Percentiles rank a stretch among this genome's conserved stretches.
phyloP scores from a whole-genome alignment of 2,797 vertebrate genomes.

The Tenualosa thibaudeaui region DNA sequence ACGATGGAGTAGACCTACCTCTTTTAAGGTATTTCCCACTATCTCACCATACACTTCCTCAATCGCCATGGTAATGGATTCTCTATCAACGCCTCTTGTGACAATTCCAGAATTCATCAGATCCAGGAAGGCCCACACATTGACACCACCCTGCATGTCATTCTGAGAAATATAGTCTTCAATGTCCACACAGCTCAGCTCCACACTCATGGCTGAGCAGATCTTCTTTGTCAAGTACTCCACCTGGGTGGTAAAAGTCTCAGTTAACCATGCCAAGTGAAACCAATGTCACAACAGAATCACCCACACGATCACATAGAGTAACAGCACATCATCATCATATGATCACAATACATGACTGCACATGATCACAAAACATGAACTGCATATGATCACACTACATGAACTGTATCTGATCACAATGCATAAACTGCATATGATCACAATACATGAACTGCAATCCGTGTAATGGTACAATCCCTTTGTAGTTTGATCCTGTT shows the following conservation, averaged over 20 bases:
- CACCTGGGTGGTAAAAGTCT: conserved; percentile 62
- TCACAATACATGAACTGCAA: neutral
- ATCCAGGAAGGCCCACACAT: conserved; percentile 79
- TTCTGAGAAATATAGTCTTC: conserved; percentile 77
- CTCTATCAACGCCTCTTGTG: conserved; percentile 77
- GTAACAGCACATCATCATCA: neutral
- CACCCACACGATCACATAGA: too few relatives aligned
- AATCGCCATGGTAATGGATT: conserved; percentile 80
- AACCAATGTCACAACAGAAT: neutral
- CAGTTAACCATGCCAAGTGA: neutral
- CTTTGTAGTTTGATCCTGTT: neutral
- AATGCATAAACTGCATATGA: neutral
- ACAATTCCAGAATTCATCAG: conserved; percentile 77
- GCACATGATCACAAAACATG: too few relatives aligned
- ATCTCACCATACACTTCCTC: conserved; percentile 83
- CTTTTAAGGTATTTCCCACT: conserved; percentile 81
- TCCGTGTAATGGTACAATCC: neutral
- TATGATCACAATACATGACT: neutral
- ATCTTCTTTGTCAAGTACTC: conserved; percentile 84
- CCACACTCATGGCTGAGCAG: conserved; percentile 77
- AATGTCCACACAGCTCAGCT: conserved; percentile 79
- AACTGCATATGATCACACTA: neutral
- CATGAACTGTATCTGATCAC: neutral
- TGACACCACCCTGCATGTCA: conserved; percentile 70
- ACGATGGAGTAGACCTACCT: conserved; percentile 66